A percentile compares a stretch with the other conserved stretches of the same genome.
These are phyloP conservation scores for Criorhina ranunculi DNA, from an alignment of 2,888 invertebrate genomes.

Conservation along the genomic window DNA sequence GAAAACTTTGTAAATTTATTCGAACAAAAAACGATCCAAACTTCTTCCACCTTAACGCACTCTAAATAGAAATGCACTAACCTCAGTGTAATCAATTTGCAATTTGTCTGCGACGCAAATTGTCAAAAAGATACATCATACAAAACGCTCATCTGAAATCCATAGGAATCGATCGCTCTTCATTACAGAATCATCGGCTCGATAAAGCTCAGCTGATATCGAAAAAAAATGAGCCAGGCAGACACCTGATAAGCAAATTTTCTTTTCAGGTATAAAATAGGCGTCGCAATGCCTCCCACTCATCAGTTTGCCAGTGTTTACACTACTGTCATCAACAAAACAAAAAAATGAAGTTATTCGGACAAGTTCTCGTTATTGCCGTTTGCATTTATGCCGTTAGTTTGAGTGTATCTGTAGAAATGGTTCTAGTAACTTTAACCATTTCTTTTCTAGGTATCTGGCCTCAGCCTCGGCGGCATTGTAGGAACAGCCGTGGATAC, in stretches of 20 bases:
- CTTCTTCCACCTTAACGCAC: too few relatives aligned
- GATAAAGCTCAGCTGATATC: background rate
- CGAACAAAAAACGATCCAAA: too few relatives aligned
- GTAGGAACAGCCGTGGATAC: background rate
- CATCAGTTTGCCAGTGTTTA: background rate
- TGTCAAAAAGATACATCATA: background rate
- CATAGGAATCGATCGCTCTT: slow-evolving; percentile 1
- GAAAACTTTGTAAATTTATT: too few relatives aligned
- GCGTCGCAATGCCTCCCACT: background rate
- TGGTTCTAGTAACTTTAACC: background rate
- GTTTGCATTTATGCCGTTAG: slow-evolving; percentile 10
- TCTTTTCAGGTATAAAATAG: slow-evolving; percentile 1
- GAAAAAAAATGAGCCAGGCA: background rate
- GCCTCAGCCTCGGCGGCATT: background rate
- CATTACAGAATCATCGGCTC: background rate
- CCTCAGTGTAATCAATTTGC: background rate
- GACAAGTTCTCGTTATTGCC: slow-evolving; percentile 3
- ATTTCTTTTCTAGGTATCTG: slow-evolving; percentile 1
- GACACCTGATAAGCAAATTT: background rate
- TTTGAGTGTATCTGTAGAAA: background rate
- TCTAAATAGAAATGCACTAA: slow-evolving; percentile 1
- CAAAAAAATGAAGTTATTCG: slow-evolving; percentile 30
- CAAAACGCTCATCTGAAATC: background rate
- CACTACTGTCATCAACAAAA: background rate
- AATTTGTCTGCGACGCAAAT: background rate